Evolutionary conservation across 2,113 vertebrate genomes (phyloP).

Genomic region (Anas platyrhynchos): DNA sequence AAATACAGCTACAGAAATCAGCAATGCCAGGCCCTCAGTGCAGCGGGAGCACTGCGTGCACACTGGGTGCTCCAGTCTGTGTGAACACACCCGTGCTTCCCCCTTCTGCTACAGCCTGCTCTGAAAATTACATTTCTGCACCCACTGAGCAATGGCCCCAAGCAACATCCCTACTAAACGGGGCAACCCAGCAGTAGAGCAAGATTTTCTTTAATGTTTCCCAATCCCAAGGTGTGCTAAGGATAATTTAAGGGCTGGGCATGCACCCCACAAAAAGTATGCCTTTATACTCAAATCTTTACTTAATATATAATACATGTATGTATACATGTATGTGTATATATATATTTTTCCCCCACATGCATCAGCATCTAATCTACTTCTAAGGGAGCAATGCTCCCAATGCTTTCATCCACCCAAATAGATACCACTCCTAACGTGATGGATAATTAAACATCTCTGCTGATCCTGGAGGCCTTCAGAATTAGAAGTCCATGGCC

Average conservation of each 20-base stretch:
- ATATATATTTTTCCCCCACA: not conserved
- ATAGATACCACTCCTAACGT: not conserved
- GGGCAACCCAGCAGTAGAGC: not conserved
- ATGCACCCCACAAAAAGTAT: not conserved
- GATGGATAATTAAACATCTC: not conserved
- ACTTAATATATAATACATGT: not conserved
- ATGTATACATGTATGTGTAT: too few relatives aligned
- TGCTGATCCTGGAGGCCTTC: not conserved
- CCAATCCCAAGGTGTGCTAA: not conserved
- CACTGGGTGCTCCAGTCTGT: rapidly evolving
- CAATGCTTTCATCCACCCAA: not conserved
- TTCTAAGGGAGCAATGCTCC: not conserved
- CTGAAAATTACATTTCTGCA: not conserved
- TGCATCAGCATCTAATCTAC: not conserved
- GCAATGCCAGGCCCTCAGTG: rapidly evolving
- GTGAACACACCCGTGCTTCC: rapidly evolving
- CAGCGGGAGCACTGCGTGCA: not conserved
- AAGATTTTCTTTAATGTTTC: not conserved
- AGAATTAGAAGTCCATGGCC: not conserved
- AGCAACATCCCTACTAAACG: not conserved
- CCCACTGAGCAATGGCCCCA: not conserved
- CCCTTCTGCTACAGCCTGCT: not conserved
- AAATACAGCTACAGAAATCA: not conserved
- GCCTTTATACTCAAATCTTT: not conserved
- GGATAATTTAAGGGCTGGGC: not conserved